A percentile compares a stretch with the other conserved stretches of the same genome.
Conservation (phyloP, 2,113 vertebrate genomes). For the Epinephelus cyanopodus region DNA sequence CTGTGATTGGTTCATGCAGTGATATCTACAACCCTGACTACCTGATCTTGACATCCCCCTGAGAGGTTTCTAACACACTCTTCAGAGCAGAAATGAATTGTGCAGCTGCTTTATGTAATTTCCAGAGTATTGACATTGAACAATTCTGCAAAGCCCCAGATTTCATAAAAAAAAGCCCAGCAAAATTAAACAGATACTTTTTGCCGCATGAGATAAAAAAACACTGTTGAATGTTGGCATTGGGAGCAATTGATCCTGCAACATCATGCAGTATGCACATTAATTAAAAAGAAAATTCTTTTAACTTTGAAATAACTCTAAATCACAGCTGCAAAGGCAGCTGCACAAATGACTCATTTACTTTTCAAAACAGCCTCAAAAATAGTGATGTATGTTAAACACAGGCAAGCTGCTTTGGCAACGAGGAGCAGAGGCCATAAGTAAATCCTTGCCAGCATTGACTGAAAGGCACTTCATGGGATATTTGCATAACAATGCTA, state of each 20-base stretch:
- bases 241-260: background rate
- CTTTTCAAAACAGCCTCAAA: conserved; percentile 8
- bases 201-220: background rate
- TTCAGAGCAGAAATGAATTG: background rate
- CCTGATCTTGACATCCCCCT: background rate
- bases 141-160: background rate
- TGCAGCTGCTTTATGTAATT: background rate
- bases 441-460: conserved; percentile 11
- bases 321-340: conserved; percentile 16
- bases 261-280: background rate
- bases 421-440: conserved; percentile 19
- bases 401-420: conserved; percentile 18
- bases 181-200: background rate
- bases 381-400: conserved; percentile 17
- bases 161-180: background rate
- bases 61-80: background rate
- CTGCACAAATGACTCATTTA: conserved; percentile 27
- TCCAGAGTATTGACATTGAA: background rate
- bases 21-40: background rate
- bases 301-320: conserved; percentile 11
- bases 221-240: background rate
- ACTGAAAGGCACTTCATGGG: background rate
- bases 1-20: conserved; percentile 38
- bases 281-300: background rate
- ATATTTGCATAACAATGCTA: conserved; percentile 47